Evolutionary conservation across 37 sponge, comb jelly and placozoan species (phyloP), one percentile per base, ranked within the genome.

Genomic region (Beroe forskalii): DNA sequence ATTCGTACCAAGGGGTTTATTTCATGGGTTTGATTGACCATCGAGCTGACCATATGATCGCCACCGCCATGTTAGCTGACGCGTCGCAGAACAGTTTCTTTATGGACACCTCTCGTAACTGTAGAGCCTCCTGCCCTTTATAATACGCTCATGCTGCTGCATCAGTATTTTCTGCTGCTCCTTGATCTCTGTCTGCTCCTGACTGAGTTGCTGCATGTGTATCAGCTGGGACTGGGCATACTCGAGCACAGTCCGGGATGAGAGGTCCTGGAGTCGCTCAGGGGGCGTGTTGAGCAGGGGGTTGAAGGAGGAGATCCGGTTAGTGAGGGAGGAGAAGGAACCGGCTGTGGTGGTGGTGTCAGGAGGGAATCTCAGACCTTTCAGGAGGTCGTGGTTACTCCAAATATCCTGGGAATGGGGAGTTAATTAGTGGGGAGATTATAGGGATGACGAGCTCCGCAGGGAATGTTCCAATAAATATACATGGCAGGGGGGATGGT

Each of bases 1-100:
- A n/a, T n/a, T 63, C 75, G 28, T 72, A 72, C 75, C 75, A 72
- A 20, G 35, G 75, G 75, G 22, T 39, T 72, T 36, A 14, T 37
- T 3, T 19, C 39, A 72, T 33, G 38, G 40, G 20, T 35, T 20
- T 72, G 75, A 20, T 37, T 72, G 75, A 72, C 35, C 75, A 72
- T 72, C 22, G 75, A 20, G 39, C 75, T 72, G 40, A 72, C 75
- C 37, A 72, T 72, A 39, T 72, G 75, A 37, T 72, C 75, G 75
- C 40, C 3, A 72, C 75, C 2, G 75, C 75, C 75, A 72, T 38
- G 40, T 72, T 37, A 30, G 75, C 75, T 38, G 40, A 38, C 9
- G 37, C 40, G 39, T 72, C 75, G 39, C 35, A 72, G 75, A 38
- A 72, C 35, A 72, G 14, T 39, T 72, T 72, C 19, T 39, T 23